Conservation (phyloP, 2,113 vertebrate genomes). For the Turdus rufiventris region DNA sequence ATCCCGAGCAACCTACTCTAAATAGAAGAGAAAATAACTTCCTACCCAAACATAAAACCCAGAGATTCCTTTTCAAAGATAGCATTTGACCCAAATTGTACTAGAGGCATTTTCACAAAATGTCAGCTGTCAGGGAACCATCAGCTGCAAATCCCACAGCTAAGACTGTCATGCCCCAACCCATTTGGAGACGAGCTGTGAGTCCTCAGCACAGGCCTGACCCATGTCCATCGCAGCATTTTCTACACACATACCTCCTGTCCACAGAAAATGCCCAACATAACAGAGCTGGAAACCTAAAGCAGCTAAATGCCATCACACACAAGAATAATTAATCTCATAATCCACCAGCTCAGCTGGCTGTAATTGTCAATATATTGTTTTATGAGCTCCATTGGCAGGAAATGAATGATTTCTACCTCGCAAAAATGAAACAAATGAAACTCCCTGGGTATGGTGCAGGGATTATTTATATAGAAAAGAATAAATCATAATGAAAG, state of each 20-base stretch:
- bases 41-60: neutral
- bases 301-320: neutral
- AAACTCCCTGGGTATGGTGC: neutral
- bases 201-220: neutral
- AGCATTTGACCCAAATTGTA: neutral
- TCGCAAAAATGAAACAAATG: slow-evolving; percentile 28
- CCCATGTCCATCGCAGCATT: accelerated
- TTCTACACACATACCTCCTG: neutral
- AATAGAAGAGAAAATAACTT: neutral
- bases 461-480: slow-evolving; percentile 24
- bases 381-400: slow-evolving; percentile 35
- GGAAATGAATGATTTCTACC: slow-evolving; percentile 54
- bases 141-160: neutral
- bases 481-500: slow-evolving; percentile 56
- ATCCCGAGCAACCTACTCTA: neutral
- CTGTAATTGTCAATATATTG: slow-evolving; percentile 41
- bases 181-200: neutral
- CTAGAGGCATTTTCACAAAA: neutral
- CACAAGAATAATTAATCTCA: slow-evolving; percentile 36
- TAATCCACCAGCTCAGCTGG: slow-evolving; percentile 43
- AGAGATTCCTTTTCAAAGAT: neutral
- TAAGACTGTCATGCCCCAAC: accelerated
- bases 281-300: neutral
- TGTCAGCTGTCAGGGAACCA: neutral
- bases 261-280: neutral